Evolutionary conservation across 2,888 invertebrate species (phyloP).

Genomic region (Polydrusus cervinus): DNA sequence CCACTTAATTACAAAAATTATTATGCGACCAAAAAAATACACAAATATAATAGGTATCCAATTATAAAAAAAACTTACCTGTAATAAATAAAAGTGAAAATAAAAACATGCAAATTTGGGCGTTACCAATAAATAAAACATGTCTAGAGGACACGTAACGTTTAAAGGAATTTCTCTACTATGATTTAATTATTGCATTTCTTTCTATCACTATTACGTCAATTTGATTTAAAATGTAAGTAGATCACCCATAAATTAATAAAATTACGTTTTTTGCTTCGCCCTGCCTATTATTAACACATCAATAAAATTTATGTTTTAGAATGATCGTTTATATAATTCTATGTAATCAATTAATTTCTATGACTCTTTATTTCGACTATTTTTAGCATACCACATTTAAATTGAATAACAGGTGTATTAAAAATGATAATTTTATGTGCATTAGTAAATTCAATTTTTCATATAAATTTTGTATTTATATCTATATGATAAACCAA

Average conservation of each 20-base stretch:
- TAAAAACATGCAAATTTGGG: constrained; percentile 18
- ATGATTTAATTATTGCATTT: constrained; percentile 41
- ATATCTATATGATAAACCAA: too few species aligned
- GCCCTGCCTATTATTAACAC: constrained; percentile 6
- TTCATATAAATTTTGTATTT: too few species aligned
- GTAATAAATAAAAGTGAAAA: constrained; percentile 12
- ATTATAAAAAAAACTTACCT: too few species aligned
- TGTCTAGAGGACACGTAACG: constrained; percentile 9
- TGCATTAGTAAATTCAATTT: too few species aligned
- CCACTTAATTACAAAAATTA: too few species aligned
- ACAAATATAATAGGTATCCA: too few species aligned
- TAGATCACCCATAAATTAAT: constrained; percentile 19
- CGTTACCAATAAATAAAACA: constrained; percentile 21
- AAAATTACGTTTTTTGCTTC: neutral
- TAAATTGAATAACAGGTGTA: too few species aligned
- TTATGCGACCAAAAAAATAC: too few species aligned
- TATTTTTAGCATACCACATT: too few species aligned
- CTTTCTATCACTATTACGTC: constrained; percentile 35
- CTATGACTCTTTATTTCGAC: too few species aligned
- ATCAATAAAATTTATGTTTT: neutral
- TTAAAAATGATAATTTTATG: too few species aligned
- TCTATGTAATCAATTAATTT: neutral
- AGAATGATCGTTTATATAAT: neutral
- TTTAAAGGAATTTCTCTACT: constrained; percentile 34
- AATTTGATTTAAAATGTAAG: constrained; percentile 21